Evolutionary conservation across 2,888 invertebrate species (phyloP), one percentile per base, ranked within the genome.

Genomic region (Drosophila seclusa): DNA sequence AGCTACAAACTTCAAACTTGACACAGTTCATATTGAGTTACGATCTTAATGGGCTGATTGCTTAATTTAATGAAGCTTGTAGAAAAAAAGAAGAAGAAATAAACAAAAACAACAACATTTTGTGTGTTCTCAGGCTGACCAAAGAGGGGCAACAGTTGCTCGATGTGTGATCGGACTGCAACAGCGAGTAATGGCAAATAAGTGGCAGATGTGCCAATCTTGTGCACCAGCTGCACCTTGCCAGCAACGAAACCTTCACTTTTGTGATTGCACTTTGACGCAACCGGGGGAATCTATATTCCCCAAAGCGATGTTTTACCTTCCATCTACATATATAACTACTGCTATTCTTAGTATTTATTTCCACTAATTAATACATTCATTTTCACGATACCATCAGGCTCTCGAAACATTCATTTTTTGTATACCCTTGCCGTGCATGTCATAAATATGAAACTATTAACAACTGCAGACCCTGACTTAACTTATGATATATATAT

Each of bases 191-290:
- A 55, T 27, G 38, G 38, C 38, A 38, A 54, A 32, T 27, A 50
- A 16, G 24, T 31, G 40, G 70, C 73, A 73, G 69, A 80, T 81
- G 80, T 61, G 67, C 50, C 69, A 69, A 79, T 75, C 82, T 65
- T 55, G 34, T 40, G 63, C 31, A 61, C 53, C 48, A 45, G 61
- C 68, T 78, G 79, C 82, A 68, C 38, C 57, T 74, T 70, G 42
- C 34, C 45, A 49, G 24, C 18, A 57, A 57, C 45, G 60, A 75
- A 81, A 74, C 82, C 84, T 87, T 82, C 82, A 87, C 87, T 87
- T 82, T 80, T 83, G 59, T 70, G 50, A 34, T 42, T 62, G 59
- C 59, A 53, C n/a, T 48, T 48, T 27, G 11, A 49, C 29, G 42
- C 55, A 63, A 69, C 60, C 64, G 65, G 61, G 68, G 64, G 38